These are phyloP conservation scores for Sebastes trivittatus DNA, from an alignment of 2,797 vertebrate species.

Conservation along the genomic window DNA sequence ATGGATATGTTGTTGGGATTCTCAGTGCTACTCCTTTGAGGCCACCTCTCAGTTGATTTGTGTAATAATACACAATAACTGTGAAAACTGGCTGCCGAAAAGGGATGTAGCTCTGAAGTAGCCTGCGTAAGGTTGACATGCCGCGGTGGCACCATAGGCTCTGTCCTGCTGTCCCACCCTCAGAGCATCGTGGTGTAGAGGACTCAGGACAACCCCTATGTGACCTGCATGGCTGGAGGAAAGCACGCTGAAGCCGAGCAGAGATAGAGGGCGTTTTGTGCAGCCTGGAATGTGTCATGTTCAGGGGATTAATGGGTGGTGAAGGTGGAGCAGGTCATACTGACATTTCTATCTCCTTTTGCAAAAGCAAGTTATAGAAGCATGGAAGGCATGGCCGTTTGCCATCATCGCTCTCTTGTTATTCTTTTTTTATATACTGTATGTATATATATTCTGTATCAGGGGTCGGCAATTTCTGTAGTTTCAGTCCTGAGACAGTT, in stretches of 20 bases:
- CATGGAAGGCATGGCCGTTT: constrained; percentile 78
- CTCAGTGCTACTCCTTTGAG: constrained; percentile 61
- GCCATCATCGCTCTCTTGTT: constrained; percentile 46
- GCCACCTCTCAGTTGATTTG: constrained; percentile 12
- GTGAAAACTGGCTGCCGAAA: constrained; percentile 24
- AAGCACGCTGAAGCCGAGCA: constrained; percentile 44
- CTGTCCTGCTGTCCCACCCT: constrained; percentile 58
- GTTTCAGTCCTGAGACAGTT: neutral
- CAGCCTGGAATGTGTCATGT: constrained; percentile 58
- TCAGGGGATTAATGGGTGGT: neutral
- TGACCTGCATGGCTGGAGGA: constrained; percentile 68
- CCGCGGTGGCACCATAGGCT: constrained; percentile 54
- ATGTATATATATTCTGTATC: constrained; percentile 1
- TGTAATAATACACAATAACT: neutral
- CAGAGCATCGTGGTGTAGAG: constrained; percentile 15
- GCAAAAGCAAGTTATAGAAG: constrained; percentile 56
- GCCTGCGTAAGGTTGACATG: constrained; percentile 32
- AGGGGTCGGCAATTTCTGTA: constrained; percentile 28
- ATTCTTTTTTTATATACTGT: neutral
- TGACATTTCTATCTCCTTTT: constrained; percentile 37
- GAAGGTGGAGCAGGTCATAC: constrained; percentile 22
- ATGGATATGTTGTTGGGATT: constrained; percentile 29
- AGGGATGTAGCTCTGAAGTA: constrained; percentile 57
- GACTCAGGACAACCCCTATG: constrained; percentile 62
- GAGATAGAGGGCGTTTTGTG: constrained; percentile 22